Percentiles rank a stretch among this genome's conserved stretches.
Conservation (phyloP, 2,888 invertebrate species). For the Pyrocoelia pectoralis region DNA sequence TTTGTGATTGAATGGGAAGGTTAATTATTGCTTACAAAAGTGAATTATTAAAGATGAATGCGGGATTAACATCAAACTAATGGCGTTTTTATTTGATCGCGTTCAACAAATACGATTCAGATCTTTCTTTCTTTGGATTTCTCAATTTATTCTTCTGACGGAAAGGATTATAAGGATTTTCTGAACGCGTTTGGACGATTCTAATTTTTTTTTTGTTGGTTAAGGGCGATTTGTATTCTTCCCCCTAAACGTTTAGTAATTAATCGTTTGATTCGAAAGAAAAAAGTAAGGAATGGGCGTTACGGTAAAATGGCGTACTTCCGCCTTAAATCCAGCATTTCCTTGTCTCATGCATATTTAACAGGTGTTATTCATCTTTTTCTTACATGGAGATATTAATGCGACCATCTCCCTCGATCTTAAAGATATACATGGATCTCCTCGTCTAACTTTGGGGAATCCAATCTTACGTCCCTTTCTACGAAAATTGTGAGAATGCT, state of each 20-base stretch:
- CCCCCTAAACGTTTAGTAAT: background rate
- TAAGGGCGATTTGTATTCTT: too few relatives aligned
- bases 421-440: slow-evolving; percentile 34
- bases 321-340: slow-evolving; percentile 58
- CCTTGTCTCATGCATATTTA: slow-evolving; percentile 59
- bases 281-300: slow-evolving; percentile 48
- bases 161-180: too few relatives aligned
- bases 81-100: too few relatives aligned
- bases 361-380: slow-evolving; percentile 52
- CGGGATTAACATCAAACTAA: too few relatives aligned
- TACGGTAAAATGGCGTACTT: slow-evolving; percentile 56
- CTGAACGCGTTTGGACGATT: too few relatives aligned
- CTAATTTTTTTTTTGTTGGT: too few relatives aligned
- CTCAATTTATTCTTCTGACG: too few relatives aligned
- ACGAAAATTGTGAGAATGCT: slow-evolving; percentile 31
- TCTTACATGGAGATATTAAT: slow-evolving; percentile 33
- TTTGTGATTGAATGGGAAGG: too few relatives aligned
- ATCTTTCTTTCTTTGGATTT: too few relatives aligned
- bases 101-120: too few relatives aligned
- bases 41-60: too few relatives aligned
- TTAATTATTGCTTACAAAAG: too few relatives aligned
- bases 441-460: slow-evolving; percentile 33
- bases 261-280: background rate
- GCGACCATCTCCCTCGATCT: slow-evolving; percentile 35
- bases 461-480: slow-evolving; percentile 37